These are phyloP conservation scores for Actinemys pallida DNA, from an alignment of 2,113 vertebrate genomes.

Conservation along the genomic window DNA sequence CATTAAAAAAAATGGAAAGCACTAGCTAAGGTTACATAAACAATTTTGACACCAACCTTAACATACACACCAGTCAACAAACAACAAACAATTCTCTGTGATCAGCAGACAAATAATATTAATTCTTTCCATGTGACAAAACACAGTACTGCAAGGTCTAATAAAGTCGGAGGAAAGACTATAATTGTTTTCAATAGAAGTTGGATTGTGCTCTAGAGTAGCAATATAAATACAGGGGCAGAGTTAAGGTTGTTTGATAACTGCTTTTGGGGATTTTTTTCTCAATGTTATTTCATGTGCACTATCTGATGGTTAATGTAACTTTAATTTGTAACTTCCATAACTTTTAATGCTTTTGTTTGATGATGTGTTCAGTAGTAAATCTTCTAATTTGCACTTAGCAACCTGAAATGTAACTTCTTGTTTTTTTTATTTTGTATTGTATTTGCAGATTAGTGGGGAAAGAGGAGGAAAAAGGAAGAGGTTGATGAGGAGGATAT, in stretches of 20 bases:
- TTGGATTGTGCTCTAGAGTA: neutral
- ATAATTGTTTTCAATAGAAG: fast-evolving
- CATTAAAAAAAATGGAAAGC: neutral
- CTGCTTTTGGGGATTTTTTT: neutral
- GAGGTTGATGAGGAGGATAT: neutral
- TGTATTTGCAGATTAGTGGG: neutral
- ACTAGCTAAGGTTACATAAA: neutral
- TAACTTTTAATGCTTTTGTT: neutral
- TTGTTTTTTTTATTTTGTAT: neutral
- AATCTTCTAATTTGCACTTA: neutral
- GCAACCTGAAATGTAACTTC: neutral
- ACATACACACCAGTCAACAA: neutral
- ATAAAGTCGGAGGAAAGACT: neutral
- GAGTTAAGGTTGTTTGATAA: fast-evolving
- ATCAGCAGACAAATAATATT: neutral
- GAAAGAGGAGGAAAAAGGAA: neutral
- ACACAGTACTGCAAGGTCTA: neutral
- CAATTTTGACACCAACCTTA: neutral
- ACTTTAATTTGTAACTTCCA: neutral
- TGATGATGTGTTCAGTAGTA: neutral
- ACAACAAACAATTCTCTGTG: neutral
- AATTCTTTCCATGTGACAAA: neutral
- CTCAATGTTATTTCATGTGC: neutral
- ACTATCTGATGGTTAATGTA: neutral
- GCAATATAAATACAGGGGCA: fast-evolving